Evolutionary conservation across 2,113 vertebrate species (phyloP).

Genomic region (Apodemus sylvaticus): DNA sequence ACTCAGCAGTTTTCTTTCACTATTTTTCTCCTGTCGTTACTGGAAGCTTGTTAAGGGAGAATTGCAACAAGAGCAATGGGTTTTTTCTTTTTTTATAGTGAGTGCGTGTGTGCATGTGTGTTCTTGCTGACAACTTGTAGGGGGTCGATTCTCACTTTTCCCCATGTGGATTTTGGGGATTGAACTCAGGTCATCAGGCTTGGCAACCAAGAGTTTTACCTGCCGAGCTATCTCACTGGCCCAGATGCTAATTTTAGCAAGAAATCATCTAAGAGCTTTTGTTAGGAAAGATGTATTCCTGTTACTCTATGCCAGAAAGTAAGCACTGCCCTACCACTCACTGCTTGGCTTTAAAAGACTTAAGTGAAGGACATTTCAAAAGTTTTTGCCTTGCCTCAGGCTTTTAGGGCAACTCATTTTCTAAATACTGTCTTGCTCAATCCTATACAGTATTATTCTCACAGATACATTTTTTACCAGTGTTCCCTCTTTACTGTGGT

Average conservation of each 20-base stretch:
- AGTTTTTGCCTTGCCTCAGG: neutral
- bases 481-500: constrained; percentile 27
- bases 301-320: neutral
- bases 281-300: neutral
- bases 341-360: constrained; percentile 14
- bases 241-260: constrained; percentile 17
- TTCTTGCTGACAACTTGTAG: neutral
- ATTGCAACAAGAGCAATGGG: neutral
- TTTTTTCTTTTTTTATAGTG: neutral
- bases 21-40: constrained; percentile 33
- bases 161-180: neutral
- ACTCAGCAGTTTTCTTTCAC: neutral
- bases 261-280: constrained; percentile 41
- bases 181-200: neutral
- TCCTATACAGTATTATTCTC: neutral
- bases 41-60: constrained; percentile 22
- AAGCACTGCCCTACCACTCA: neutral
- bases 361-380: constrained; percentile 29
- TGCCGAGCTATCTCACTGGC: neutral
- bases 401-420: constrained; percentile 20
- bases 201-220: neutral
- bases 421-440: constrained; percentile 23
- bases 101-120: neutral
- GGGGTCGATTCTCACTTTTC: neutral
- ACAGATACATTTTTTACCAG: constrained; percentile 18